These are phyloP conservation scores for Prunella himalayana DNA, from an alignment of 2,113 vertebrate genomes.

Conservation along the genomic window DNA sequence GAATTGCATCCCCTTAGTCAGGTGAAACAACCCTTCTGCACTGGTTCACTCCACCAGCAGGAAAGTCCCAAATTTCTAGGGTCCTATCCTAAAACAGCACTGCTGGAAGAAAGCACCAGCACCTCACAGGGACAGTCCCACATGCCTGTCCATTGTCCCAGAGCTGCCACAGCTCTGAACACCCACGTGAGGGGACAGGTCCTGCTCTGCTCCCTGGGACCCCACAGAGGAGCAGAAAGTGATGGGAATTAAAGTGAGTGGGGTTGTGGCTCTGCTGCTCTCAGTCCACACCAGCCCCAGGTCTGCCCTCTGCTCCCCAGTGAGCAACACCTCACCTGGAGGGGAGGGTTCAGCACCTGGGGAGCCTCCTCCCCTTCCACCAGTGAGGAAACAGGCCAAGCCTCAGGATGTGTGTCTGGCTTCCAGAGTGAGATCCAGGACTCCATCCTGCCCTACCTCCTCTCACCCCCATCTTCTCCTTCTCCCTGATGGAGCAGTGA, in stretches of 20 bases:
- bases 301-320: not conserved
- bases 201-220: not conserved
- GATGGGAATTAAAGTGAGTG: rapidly evolving
- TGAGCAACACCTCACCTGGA: not conserved
- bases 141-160: rapidly evolving
- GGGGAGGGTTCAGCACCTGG: not conserved
- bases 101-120: not conserved
- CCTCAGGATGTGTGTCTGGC: rapidly evolving
- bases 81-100: not conserved
- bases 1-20: not conserved
- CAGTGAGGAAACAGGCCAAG: not conserved
- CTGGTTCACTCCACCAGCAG: rapidly evolving
- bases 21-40: not conserved
- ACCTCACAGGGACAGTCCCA: rapidly evolving
- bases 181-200: not conserved
- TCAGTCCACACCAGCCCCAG: not conserved
- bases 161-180: not conserved
- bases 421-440: not conserved
- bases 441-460: not conserved
- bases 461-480: not conserved
- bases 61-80: rapidly evolving
- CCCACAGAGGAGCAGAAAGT: not conserved
- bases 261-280: not conserved
- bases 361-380: not conserved
- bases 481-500: rapidly evolving